Evolutionary conservation across 2,888 invertebrate species (phyloP).

Genomic region (Mimas tiliae): DNA sequence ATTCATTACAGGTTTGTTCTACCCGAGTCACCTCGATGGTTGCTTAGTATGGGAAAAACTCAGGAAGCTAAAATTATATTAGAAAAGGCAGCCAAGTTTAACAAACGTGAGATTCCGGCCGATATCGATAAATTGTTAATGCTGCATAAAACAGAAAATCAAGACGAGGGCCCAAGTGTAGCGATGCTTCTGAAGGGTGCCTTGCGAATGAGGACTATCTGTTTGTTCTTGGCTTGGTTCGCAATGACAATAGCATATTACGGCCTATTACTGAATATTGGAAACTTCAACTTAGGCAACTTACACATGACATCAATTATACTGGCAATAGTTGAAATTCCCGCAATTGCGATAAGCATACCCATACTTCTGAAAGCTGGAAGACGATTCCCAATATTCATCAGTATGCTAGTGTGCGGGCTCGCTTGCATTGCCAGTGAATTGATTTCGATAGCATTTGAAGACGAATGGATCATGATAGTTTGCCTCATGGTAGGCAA

Average conservation of each 20-base stretch:
- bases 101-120: conserved; percentile 86
- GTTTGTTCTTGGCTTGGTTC: conserved; percentile 90
- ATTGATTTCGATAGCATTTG: conserved; percentile 78
- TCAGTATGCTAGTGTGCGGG: conserved; percentile 88
- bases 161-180: conserved; percentile 82
- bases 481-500: conserved; percentile 92
- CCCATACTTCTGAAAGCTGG: conserved; percentile 90
- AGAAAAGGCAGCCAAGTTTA: conserved; percentile 87
- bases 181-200: conserved; percentile 87
- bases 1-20: conserved; percentile 87
- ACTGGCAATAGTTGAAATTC: conserved; percentile 90
- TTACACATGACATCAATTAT: conserved; percentile 90
- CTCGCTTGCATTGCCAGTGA: conserved; percentile 88
- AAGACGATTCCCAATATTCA: conserved; percentile 88
- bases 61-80: conserved; percentile 88
- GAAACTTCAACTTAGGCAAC: conserved; percentile 90
- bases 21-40: conserved; percentile 93
- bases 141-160: conserved; percentile 73
- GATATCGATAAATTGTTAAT: conserved; percentile 89
- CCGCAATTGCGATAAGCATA: conserved; percentile 90
- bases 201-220: conserved; percentile 88
- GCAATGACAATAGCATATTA: conserved; percentile 91
- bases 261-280: conserved; percentile 89
- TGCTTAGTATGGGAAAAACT: conserved; percentile 89
- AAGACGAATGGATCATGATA: conserved; percentile 88